Conservation (phyloP, 1,140 invertebrate species). For the Mya arenaria region DNA sequence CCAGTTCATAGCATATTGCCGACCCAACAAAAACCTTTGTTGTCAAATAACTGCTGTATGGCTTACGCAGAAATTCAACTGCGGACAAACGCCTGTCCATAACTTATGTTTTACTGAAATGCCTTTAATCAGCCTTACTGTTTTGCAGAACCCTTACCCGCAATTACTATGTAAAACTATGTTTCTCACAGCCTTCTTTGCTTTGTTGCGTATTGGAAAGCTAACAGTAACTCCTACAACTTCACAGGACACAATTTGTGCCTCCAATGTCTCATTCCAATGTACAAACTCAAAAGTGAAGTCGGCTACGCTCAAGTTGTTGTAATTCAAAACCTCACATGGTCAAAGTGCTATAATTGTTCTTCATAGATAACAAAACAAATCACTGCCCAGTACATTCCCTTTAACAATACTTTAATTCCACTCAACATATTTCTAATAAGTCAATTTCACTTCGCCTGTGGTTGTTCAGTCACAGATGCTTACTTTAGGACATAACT, state of each 20-base stretch:
- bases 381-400: neutral
- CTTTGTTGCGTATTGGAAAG: constrained; percentile 13
- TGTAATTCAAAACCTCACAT: neutral
- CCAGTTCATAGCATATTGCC: neutral
- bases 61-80: neutral
- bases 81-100: neutral
- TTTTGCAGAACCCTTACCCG: neutral
- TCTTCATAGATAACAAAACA: neutral
- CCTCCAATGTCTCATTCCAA: neutral
- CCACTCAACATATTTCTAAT: neutral
- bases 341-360: neutral
- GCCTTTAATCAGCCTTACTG: neutral
- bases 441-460: neutral
- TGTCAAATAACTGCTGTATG: neutral
- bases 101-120: neutral
- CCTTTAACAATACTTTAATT: neutral
- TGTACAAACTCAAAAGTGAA: neutral
- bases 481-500: neutral
- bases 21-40: constrained; percentile 13
- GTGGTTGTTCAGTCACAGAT: neutral
- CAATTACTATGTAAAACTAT: neutral
- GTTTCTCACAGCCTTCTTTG: constrained; percentile 2
- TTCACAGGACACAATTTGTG: neutral
- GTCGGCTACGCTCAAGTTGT: neutral
- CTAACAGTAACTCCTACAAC: neutral